These are phyloP conservation scores for Chydorus sphaericus DNA, from an alignment of 2,888 invertebrate species.

Conservation along the genomic window DNA sequence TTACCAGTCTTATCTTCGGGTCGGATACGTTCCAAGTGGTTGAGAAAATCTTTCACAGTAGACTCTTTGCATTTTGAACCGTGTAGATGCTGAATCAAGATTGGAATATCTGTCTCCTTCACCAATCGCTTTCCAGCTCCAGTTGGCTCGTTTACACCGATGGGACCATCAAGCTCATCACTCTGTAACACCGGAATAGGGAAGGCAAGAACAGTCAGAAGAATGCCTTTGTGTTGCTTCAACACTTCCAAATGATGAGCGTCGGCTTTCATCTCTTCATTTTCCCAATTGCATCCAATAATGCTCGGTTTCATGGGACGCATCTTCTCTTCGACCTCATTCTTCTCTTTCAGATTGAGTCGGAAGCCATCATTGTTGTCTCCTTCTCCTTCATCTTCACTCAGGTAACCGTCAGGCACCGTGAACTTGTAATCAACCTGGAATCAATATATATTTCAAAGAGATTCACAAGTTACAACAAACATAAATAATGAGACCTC, in stretches of 20 bases:
- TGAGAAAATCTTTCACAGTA: slow-evolving; percentile 45
- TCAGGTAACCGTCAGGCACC: slow-evolving; percentile 77
- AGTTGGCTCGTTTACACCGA: background rate
- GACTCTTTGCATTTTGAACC: slow-evolving; percentile 41
- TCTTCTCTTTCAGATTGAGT: slow-evolving; percentile 62
- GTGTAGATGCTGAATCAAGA: slow-evolving; percentile 48
- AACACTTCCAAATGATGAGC: slow-evolving; percentile 9
- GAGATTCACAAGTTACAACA: background rate
- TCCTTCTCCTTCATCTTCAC: slow-evolving; percentile 45
- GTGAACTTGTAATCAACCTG: slow-evolving; percentile 81
- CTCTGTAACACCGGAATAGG: background rate
- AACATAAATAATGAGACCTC: slow-evolving; percentile 20
- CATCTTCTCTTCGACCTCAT: slow-evolving; percentile 69
- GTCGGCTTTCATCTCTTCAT: slow-evolving; percentile 13
- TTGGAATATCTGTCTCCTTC: slow-evolving; percentile 35
- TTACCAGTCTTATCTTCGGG: slow-evolving; percentile 20
- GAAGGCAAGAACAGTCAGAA: background rate
- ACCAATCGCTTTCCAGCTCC: background rate
- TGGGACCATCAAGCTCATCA: background rate
- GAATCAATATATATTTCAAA: background rate
- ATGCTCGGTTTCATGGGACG: slow-evolving; percentile 65
- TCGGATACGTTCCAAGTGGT: slow-evolving; percentile 32
- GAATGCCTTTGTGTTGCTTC: background rate
- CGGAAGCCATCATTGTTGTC: slow-evolving; percentile 52
- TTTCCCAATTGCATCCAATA: slow-evolving; percentile 64